Evolutionary conservation across 1,140 invertebrate species (phyloP), one percentile per base, ranked within the genome.

Genomic region (Heliconius hermathena): DNA sequence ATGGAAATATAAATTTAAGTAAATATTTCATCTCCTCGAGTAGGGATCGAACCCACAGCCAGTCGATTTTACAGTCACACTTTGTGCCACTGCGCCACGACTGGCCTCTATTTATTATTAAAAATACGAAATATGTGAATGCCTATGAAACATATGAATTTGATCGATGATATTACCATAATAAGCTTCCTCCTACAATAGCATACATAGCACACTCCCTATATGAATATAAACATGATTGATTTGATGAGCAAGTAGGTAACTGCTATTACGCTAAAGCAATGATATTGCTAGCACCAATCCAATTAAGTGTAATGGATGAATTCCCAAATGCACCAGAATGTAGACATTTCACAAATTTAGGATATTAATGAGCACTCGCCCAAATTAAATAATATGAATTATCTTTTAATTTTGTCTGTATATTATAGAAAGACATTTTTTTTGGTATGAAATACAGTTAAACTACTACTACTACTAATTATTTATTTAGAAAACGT

Each of bases 231-330:
- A n/a, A 46, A 66, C n/a, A 70, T 76, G 74, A 76, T 76, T 76
- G 74, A 76, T 76, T 76, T 71, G 57, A 46, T 49, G 66, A 76
- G 66, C 70, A 71, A 76, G 74, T 76, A 71, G 57, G 74, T 70
- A 76, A 16, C 36, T 33, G 74, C 36, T 71, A 70, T 76, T 76
- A 76, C 74, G 60, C 66, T 46, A n/a, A 57, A 52, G 73, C 54
- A 75, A 77, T 78, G 66, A 84, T 86, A 86, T 83, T 75, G 73
- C 79, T 78, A 74, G 71, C 73, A 80, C 71, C 82, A 81, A 90
- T 89, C 88, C 89, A 91, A 91, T 91, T 90, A 90, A 85, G 80
- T 83, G 74, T 90, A 91, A 89, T 91, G 90, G 90, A 89, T 83
- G 72, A 88, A 87, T 76, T 88, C 86, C 86, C 86, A 81, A 81